Base-by-base conservation (phyloP, 2,113 vertebrate genomes). In the Natator depressus region DNA sequence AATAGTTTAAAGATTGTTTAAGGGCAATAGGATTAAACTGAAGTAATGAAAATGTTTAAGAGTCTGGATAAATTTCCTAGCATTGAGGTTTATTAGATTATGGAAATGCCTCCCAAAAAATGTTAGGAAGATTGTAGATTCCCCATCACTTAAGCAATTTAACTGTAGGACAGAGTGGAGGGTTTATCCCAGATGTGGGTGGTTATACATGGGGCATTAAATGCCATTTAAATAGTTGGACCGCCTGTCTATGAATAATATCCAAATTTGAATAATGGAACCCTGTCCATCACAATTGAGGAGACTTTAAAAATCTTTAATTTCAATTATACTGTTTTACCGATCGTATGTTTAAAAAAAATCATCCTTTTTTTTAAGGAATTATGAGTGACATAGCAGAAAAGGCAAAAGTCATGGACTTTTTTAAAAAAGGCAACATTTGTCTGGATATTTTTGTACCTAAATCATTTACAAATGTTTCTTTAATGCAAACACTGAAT, bases 71-170 rank as follows among this genome's bases (percentile, higher is more conserved):
- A 97, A 87, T 94, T 92, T 47, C 65, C 90, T 85, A 80, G 82
- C 89, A 82, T 3, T 69, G 78, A 94, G 35, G 31, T 85, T 95
- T 97, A 97, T 97, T 96, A 96, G 79, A 91, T 89, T 90, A 53
- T 94, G 86, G 89, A 98, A 97, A 82, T 89, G 85, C 87, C 96
- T 98, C 91, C 91, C 80, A 86, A 90, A 88, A 42, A 90, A 94
- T 96, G 84, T 89, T 90, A 93, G 93, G 0, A 5, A 90, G 81
- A 84, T 85, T 91, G 42, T 13, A 81, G 54, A 95, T 92, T 86
- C 69, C 24, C 11, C 47, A 90, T 90, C 85, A 83, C 25, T 91
- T 93, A 69, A 85, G 42, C 50, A 94, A 94, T 84, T 91, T 51
- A 89, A 92, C 27, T 51, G 55, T 5, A 92, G 79, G 5, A 5